A percentile compares a stretch with the other conserved stretches of the same genome.
These are phyloP conservation scores for Enteromius trimaculatus DNA, from an alignment of 2,797 vertebrate species.

Conservation along the genomic window DNA sequence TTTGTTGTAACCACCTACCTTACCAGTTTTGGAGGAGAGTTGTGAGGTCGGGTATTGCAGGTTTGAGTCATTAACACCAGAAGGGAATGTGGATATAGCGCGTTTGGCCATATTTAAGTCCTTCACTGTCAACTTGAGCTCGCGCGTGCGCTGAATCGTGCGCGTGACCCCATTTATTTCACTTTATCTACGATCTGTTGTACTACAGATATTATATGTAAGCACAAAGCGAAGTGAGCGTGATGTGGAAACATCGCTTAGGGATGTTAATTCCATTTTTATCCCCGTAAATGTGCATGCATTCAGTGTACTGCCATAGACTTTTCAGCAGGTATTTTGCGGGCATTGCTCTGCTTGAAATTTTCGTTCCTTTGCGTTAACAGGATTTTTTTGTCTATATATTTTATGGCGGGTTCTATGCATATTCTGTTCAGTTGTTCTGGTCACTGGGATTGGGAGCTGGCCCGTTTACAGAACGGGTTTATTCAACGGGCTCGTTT, in stretches of 20 bases:
- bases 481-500: conserved; percentile 37
- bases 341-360: conserved; percentile 3
- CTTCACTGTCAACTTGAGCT: conserved; percentile 44
- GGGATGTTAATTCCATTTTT: conserved; percentile 1
- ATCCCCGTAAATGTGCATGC: neutral
- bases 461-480: conserved; percentile 47
- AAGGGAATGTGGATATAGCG: conserved; percentile 20
- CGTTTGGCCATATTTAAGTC: conserved; percentile 44
- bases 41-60: conserved; percentile 9
- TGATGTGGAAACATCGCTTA: conserved; percentile 10
- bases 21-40: conserved; percentile 7
- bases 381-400: neutral
- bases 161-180: conserved; percentile 46
- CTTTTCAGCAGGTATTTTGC: neutral
- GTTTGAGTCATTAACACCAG: neutral
- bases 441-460: conserved; percentile 36
- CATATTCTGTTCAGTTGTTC: conserved; percentile 11
- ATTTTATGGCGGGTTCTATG: conserved; percentile 26
- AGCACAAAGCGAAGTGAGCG: neutral
- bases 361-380: neutral
- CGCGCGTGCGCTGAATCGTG: conserved; percentile 34
- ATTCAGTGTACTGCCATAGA: conserved; percentile 19
- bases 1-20: conserved; percentile 1
- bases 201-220: neutral
- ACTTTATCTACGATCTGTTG: conserved; percentile 5